These are phyloP conservation scores for Salvelinus alpinus DNA, from an alignment of 2,113 vertebrate genomes.

Conservation along the genomic window DNA sequence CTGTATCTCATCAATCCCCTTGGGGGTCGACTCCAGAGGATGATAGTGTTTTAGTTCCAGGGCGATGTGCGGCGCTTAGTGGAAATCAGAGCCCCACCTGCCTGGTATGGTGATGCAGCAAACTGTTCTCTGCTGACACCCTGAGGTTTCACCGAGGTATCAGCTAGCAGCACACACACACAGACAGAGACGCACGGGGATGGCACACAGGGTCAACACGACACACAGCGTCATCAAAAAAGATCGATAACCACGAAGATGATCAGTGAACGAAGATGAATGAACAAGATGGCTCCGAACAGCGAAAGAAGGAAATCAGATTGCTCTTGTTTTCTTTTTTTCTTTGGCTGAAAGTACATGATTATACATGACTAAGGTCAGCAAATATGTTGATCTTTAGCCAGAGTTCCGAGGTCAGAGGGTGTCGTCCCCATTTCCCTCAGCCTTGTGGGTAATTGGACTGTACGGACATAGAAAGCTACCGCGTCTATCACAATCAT, in stretches of 20 bases:
- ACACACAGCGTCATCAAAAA: no score
- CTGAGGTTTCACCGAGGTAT: neutral
- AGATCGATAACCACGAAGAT: no score
- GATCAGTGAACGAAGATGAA: no score
- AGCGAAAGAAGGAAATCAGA: no score
- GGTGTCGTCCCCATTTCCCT: neutral
- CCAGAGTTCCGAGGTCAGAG: neutral
- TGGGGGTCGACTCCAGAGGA: neutral
- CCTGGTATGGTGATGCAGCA: constrained; percentile 7
- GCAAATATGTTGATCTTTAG: no score
- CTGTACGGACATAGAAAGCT: neutral
- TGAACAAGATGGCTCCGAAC: no score
- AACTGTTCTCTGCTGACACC: no score
- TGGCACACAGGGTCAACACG: no score
- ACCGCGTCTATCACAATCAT: no score
- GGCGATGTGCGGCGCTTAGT: constrained; percentile 52
- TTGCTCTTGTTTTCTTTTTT: no score
- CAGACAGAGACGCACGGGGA: neutral
- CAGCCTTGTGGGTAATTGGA: neutral
- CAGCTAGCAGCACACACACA: constrained; percentile 3
- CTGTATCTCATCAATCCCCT: constrained; percentile 53
- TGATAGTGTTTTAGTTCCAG: constrained; percentile 1
- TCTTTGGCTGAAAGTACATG: no score
- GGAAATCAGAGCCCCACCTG: constrained; percentile 56
- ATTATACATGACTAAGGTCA: no score